A percentile compares a stretch with the other conserved stretches of the same genome.
Evolutionary conservation across 2,888 invertebrate species (phyloP).

Genomic region (Drosophila setosimentum): DNA sequence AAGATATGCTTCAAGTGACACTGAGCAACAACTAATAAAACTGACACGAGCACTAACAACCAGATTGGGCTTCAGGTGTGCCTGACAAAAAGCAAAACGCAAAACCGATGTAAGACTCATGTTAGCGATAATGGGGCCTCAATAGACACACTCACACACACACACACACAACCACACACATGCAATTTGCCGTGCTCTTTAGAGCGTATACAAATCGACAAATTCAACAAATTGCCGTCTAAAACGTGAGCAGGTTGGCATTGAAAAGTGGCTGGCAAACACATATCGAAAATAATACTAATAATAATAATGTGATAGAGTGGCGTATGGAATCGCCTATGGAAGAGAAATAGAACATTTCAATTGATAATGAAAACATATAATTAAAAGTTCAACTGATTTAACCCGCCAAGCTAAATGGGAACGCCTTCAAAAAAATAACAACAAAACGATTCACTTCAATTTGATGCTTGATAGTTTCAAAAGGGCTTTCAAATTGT

Average conservation of each 20-base stretch:
- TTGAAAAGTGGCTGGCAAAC: constrained; percentile 61
- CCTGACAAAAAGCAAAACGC: constrained; percentile 40
- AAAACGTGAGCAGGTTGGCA: constrained; percentile 75
- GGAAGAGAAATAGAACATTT: constrained; percentile 49
- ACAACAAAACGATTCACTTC: constrained; percentile 28
- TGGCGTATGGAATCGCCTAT: constrained; percentile 40
- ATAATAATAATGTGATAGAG: constrained; percentile 12
- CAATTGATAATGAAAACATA: constrained; percentile 75
- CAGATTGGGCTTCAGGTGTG: constrained; percentile 52
- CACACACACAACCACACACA: neutral
- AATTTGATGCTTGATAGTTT: constrained; percentile 21
- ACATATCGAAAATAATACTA: constrained; percentile 36
- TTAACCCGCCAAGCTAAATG: constrained; percentile 56
- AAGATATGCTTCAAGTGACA: constrained; percentile 43
- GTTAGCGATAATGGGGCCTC: constrained; percentile 45
- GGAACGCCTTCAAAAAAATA: constrained; percentile 57
- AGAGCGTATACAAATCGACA: constrained; percentile 61
- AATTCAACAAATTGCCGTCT: constrained; percentile 69
- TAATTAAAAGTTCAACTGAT: constrained; percentile 75
- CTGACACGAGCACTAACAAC: constrained; percentile 25
- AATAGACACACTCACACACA: constrained; percentile 13
- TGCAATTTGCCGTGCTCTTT: constrained; percentile 71
- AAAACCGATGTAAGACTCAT: constrained; percentile 55
- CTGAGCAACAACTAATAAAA: constrained; percentile 48
- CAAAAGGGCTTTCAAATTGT: constrained; percentile 13